Evolutionary conservation across 1,140 invertebrate genomes (phyloP), one percentile per base, ranked within the genome.

Genomic region (Drosophila orosa): DNA sequence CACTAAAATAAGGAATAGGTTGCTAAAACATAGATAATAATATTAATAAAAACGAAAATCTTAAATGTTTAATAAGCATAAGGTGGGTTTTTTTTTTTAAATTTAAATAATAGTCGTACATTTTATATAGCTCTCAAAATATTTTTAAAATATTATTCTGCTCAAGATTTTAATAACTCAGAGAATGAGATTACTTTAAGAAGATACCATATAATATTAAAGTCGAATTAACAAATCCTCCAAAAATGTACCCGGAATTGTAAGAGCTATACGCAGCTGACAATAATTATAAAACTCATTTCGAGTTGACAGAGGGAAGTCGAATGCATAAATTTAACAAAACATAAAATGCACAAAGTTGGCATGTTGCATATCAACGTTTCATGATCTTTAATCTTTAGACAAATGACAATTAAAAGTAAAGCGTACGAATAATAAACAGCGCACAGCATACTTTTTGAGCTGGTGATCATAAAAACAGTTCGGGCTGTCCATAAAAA

Each of bases 341-440:
- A 52, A 54, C 29, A 52, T 40, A 35, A 76, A 48, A 87, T 82
- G 58, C 71, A 73, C 72, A 84, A 74, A 74, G 79, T 85, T 74
- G 75, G 65, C 78, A 78, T 81, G 74, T 74, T 80, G 72, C 61
- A 82, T 82, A 87, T 82, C 83, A 75, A 58, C 55, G 62, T 75
- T 87, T 81, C 79, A 82, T 75, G 86, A 87, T 85, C 83, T 65
- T 65, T 67, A 87, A 87, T 85, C 83, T 65, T 61, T 57, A 57
- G 48, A 65, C 75, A 66, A 78, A 65, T 87, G 83, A 79, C 83
- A 86, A 86, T 87, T 86, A 86, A 87, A 86, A 83, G 59, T 45
- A 63, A 79, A 62, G 61, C 74, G 71, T 79, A 76, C 65, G 78
- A 79, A 63, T 78, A 65, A 81, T 77, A 81, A 73, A 77, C 37